Percentiles rank a stretch among this genome's conserved stretches.
Conservation (phyloP, 2,797 vertebrate species). For the Cossypha polioptera region DNA sequence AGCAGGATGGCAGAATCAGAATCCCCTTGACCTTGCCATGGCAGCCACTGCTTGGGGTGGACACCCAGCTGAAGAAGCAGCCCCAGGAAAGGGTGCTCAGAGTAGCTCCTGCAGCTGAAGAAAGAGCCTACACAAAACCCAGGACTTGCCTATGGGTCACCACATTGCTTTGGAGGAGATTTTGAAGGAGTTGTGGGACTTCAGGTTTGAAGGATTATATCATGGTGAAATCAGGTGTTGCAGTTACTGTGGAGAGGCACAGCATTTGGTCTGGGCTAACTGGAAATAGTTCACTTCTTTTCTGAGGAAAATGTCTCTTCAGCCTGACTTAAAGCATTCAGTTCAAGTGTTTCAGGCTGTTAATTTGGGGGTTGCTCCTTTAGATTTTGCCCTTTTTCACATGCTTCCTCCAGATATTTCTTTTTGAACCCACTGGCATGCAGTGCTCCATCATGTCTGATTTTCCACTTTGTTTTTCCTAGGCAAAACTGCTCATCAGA, state of each 20-base stretch:
- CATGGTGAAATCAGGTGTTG: neutral
- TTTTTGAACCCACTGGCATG: neutral
- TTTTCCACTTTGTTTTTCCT: neutral
- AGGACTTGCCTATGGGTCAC: neutral
- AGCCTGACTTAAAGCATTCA: neutral
- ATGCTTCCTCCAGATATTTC: neutral
- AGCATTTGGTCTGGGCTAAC: neutral
- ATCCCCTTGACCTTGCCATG: accelerated
- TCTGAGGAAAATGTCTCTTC: neutral
- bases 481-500: neutral
- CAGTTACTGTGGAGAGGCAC: too few species aligned
- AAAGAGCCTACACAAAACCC: too few species aligned
- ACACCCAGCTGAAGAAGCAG: neutral
- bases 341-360: neutral
- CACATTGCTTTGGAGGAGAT: neutral
- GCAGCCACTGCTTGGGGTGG: neutral
- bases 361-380: neutral
- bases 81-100: neutral
- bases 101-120: neutral
- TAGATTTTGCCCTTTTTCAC: neutral
- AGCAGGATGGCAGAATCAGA: neutral
- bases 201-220: neutral
- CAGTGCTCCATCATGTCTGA: neutral
- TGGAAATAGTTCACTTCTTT: neutral
- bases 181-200: neutral